These are phyloP conservation scores for Dasysyrphus tricinctus DNA, from an alignment of 2,888 invertebrate species.

Conservation along the genomic window DNA sequence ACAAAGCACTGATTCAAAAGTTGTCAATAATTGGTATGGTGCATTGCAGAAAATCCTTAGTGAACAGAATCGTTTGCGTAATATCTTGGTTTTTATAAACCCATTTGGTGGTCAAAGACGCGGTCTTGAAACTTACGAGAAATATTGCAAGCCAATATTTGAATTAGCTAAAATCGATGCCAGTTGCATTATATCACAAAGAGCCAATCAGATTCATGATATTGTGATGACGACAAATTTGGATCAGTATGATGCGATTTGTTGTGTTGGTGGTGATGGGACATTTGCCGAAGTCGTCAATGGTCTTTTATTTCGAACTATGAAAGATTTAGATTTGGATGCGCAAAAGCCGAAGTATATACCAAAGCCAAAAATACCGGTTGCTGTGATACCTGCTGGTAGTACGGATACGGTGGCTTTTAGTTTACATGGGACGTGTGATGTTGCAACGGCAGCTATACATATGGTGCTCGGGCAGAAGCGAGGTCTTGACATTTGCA, in stretches of 20 bases:
- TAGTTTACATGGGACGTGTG: constrained; percentile 91
- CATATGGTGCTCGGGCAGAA: constrained; percentile 91
- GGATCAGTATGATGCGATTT: constrained; percentile 87
- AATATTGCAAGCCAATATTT: constrained; percentile 88
- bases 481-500: constrained; percentile 90
- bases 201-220: constrained; percentile 91
- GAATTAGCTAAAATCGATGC: constrained; percentile 87
- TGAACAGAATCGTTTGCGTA: constrained; percentile 86
- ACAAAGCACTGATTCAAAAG: constrained; percentile 86
- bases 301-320: constrained; percentile 87
- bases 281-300: constrained; percentile 92
- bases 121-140: constrained; percentile 89
- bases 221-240: constrained; percentile 85
- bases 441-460: constrained; percentile 91
- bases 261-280: constrained; percentile 94
- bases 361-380: constrained; percentile 83
- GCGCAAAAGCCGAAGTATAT: constrained; percentile 79
- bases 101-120: constrained; percentile 92
- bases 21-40: constrained; percentile 87
- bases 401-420: constrained; percentile 92
- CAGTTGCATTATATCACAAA: constrained; percentile 88
- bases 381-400: constrained; percentile 87
- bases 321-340: constrained; percentile 80
- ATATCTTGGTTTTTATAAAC: constrained; percentile 91
- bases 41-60: constrained; percentile 84